phyloP scores from a whole-genome alignment of 1,140 invertebrate species.

The Magallana ariakensis region DNA sequence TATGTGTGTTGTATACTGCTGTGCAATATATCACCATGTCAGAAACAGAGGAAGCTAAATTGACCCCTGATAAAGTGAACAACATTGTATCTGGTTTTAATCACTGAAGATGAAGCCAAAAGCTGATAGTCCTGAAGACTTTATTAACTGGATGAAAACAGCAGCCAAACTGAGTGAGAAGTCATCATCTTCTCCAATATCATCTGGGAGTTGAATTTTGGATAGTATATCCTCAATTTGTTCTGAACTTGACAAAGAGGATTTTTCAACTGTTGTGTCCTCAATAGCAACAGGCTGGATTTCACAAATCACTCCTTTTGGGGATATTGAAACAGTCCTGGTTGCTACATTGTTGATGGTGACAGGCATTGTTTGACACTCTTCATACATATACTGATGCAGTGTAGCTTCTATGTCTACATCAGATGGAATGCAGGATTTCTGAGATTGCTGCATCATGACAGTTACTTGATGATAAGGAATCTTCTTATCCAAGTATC shows the following conservation, averaged over 20 bases:
- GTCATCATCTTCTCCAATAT: not conserved
- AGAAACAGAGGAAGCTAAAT: too few relatives aligned
- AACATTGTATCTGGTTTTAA: not conserved
- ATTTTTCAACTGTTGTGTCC: not conserved
- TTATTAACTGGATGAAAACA: constrained; percentile 33
- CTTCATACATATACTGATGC: not conserved
- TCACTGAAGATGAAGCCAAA: not conserved
- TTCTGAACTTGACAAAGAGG: not conserved
- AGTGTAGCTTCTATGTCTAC: not conserved
- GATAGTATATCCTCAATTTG: not conserved
- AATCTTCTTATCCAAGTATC: constrained; percentile 29
- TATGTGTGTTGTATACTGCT: too few relatives aligned
- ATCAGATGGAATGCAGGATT: not conserved
- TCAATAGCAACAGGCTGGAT: not conserved
- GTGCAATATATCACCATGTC: too few relatives aligned
- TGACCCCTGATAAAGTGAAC: not conserved
- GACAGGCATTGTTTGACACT: not conserved
- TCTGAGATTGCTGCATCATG: constrained; percentile 1
- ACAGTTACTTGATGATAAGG: constrained; percentile 27
- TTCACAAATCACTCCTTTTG: not conserved
- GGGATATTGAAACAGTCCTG: constrained; percentile 19
- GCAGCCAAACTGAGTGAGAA: not conserved
- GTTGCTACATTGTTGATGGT: constrained; percentile 35
- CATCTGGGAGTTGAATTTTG: not conserved
- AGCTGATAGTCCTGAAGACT: not conserved